Base-by-base conservation (phyloP, 1,140 invertebrate genomes). In the Macrosteles quadrilineatus region DNA sequence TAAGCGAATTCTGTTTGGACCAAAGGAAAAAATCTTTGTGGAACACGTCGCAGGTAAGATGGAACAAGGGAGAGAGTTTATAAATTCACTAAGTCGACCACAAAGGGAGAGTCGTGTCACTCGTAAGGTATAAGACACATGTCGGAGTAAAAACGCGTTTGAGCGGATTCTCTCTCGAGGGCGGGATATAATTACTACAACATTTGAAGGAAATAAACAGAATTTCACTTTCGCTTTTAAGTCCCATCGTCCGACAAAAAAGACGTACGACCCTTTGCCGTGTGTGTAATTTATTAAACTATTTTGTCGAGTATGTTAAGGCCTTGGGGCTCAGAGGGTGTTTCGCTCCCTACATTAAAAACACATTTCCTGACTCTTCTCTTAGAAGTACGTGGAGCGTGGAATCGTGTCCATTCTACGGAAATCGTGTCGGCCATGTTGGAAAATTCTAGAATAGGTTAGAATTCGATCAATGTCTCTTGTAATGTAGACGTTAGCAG, bases 1-100 rank as follows among this genome's bases (percentile, higher is more conserved):
- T 59, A 59, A 59, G 55, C 55, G 55, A 59, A 59, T 59, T 59
- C 55, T 59, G 55, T 59, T 59, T 59, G 55, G n/a, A 23, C 55
- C 55, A 59, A 59, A 59, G 55, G 55, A 59, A 59, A 59, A 59
- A 59, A 59, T 59, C 55, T 59, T 59, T 59, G 55, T 59, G 23
- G 25, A 59, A 30, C 11, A 2, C 9, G 21, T 21, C 12, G 55
- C 25, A 23, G n/a, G 55, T 14, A 14, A 59, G 55, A 29, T 4
- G 55, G 25, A 59, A 30, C 55, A 59, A 59, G 47, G 21, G 47
- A 50, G 47, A 21, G 47, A 59, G 55, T 59, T 59, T 59, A 59
- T n/a, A 59, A 59, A 59, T 59, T 59, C 55, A 59, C 55, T 59
- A 59, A 27, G 47, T 50, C 47, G 55, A 23, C 55, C 55, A 59